phyloP scores from a whole-genome alignment of 2,797 vertebrate genomes.

The Hylomyscus alleni region DNA sequence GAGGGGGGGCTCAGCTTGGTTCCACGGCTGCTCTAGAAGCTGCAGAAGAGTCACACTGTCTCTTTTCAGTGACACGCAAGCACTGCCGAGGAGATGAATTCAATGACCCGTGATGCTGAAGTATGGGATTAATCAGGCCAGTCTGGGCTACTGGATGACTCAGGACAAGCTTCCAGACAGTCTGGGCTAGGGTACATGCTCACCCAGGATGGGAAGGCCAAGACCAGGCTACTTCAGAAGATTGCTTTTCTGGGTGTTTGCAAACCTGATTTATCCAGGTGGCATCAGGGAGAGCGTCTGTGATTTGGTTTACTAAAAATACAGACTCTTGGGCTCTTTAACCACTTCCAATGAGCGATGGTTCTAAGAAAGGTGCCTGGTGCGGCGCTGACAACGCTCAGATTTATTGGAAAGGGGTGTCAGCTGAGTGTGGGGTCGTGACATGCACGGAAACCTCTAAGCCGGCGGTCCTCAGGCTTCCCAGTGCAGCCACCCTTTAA shows the following conservation, averaged over 20 bases:
- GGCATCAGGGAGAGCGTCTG: neutral
- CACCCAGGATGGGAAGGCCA: neutral
- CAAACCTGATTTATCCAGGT: slow-evolving; percentile 15
- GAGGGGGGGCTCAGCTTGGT: neutral
- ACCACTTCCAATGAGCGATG: neutral
- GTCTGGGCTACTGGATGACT: neutral
- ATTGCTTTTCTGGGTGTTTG: neutral
- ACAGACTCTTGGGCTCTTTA: neutral
- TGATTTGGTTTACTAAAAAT: slow-evolving; percentile 60
- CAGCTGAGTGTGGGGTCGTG: neutral
- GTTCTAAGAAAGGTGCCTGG: neutral
- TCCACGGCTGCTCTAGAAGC: neutral
- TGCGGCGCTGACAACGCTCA: neutral
- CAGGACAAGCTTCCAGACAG: neutral
- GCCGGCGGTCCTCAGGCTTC: neutral
- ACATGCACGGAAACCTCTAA: neutral
- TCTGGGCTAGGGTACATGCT: neutral
- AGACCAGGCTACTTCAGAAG: neutral
- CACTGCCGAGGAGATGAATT: slow-evolving; percentile 8
- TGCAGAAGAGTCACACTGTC: neutral
- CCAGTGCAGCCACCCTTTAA: neutral
- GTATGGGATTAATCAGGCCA: neutral
- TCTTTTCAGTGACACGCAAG: neutral
- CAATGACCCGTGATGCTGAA: neutral
- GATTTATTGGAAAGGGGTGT: neutral